These are phyloP conservation scores for Cephus runcator DNA, from an alignment of 2,888 invertebrate genomes.

Conservation along the genomic window DNA sequence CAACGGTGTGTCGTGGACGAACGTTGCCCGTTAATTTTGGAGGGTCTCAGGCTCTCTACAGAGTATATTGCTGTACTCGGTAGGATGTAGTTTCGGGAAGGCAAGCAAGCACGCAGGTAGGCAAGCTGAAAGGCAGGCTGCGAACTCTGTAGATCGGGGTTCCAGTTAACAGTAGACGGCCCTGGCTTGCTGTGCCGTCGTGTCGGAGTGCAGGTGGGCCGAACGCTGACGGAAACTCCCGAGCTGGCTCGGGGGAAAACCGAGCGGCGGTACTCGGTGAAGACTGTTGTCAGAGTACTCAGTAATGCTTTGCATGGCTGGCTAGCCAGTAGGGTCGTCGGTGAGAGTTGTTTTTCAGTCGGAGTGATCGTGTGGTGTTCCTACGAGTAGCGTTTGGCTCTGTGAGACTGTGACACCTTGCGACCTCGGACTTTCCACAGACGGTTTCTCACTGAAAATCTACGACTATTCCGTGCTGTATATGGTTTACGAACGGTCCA, in stretches of 20 bases:
- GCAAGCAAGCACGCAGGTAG: not conserved
- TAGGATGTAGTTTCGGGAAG: not conserved
- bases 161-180: slow-evolving; percentile 13
- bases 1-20: not conserved
- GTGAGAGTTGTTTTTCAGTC: slow-evolving; percentile 50
- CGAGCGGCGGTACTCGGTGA: slow-evolving; percentile 52
- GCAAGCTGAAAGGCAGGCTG: not conserved
- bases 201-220: slow-evolving; percentile 70
- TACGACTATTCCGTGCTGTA: slow-evolving; percentile 34
- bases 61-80: not conserved
- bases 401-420: slow-evolving; percentile 23
- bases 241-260: slow-evolving; percentile 60
- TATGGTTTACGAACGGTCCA: slow-evolving; percentile 58
- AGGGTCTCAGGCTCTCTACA: not conserved
- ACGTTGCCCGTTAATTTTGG: not conserved
- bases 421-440: slow-evolving; percentile 18
- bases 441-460: slow-evolving; percentile 26
- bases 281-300: slow-evolving; percentile 62
- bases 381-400: slow-evolving; percentile 23
- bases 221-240: slow-evolving; percentile 60
- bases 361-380: slow-evolving; percentile 53
- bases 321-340: slow-evolving; percentile 51
- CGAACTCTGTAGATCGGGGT: slow-evolving; percentile 3
- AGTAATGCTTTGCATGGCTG: slow-evolving; percentile 65
- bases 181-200: slow-evolving; percentile 40